These are phyloP conservation scores for Hippopotamyrus pictus DNA, from an alignment of 2,797 vertebrate species.

Conservation along the genomic window DNA sequence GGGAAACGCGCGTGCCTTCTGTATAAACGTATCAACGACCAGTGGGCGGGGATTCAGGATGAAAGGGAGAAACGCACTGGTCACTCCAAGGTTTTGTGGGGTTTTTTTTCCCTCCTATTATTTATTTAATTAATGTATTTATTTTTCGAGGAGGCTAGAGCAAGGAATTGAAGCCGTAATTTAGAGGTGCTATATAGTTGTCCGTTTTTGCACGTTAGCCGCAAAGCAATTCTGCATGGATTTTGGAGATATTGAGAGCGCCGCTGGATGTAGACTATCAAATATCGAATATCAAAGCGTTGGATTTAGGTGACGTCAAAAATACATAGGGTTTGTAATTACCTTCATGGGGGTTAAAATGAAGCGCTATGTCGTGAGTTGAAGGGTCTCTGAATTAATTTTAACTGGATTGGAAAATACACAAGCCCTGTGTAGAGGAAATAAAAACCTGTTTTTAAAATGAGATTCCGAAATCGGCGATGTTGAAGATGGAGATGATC, in stretches of 20 bases:
- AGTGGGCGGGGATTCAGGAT: neutral
- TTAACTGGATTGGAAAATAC: neutral
- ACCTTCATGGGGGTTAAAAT: neutral
- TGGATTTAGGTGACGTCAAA: neutral
- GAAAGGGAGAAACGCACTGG: neutral
- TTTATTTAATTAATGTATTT: neutral
- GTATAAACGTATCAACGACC: neutral
- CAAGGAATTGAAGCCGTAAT: neutral
- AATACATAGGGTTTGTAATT: neutral
- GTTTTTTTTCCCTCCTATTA: neutral
- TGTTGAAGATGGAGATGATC: neutral
- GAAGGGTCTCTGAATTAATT: neutral
- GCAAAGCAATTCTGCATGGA: neutral
- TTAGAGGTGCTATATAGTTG: neutral
- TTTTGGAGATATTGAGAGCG: neutral
- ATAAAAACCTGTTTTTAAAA: neutral
- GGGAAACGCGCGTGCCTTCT: neutral
- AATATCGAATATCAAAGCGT: neutral
- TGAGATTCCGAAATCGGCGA: neutral
- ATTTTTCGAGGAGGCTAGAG: neutral
- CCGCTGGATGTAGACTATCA: neutral
- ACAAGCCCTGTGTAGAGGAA: neutral
- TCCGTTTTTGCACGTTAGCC: neutral
- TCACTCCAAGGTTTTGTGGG: neutral
- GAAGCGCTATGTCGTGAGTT: neutral